These are phyloP conservation scores for Chlamydotis undulata DNA, from an alignment of 2,113 vertebrate genomes.

Conservation along the genomic window DNA sequence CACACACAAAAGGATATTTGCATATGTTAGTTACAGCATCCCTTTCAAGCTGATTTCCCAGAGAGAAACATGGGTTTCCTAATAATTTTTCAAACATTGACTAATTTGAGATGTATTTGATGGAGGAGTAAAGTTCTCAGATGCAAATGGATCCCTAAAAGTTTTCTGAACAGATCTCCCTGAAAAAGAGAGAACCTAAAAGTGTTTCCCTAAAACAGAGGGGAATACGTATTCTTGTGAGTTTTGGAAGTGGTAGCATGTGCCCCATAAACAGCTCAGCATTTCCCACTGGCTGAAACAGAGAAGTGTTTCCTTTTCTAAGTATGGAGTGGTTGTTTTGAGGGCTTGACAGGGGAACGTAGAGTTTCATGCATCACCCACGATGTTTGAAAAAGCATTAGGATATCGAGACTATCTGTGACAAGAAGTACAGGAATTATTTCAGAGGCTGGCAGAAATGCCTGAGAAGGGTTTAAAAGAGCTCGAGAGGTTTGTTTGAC, in stretches of 20 bases:
- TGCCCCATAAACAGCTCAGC: conserved; percentile 3
- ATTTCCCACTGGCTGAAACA: conserved; percentile 2
- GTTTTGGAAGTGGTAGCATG: not conserved
- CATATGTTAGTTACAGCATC: not conserved
- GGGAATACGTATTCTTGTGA: not conserved
- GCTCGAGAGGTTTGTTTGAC: conserved; percentile 4
- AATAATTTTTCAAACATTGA: not conserved
- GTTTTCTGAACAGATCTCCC: not conserved
- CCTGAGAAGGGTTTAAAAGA: not conserved
- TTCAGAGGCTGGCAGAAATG: conserved; percentile 2
- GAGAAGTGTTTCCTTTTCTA: conserved; percentile 42
- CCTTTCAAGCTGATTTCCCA: not conserved
- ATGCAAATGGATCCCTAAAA: not conserved
- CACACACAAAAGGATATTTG: not conserved
- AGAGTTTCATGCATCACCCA: conserved; percentile 39
- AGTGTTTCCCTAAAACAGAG: not conserved
- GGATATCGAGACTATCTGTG: conserved; percentile 23
- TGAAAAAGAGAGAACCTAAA: not conserved
- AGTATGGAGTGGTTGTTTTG: conserved; percentile 38
- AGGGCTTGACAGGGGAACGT: conserved; percentile 46
- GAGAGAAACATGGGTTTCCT: not conserved
- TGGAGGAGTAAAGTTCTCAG: not conserved
- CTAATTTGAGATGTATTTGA: not conserved
- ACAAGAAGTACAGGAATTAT: conserved; percentile 31
- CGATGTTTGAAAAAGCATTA: conserved; percentile 35